Base-by-base conservation (phyloP, 1,140 invertebrate genomes). In the Drosophila nikananu region DNA sequence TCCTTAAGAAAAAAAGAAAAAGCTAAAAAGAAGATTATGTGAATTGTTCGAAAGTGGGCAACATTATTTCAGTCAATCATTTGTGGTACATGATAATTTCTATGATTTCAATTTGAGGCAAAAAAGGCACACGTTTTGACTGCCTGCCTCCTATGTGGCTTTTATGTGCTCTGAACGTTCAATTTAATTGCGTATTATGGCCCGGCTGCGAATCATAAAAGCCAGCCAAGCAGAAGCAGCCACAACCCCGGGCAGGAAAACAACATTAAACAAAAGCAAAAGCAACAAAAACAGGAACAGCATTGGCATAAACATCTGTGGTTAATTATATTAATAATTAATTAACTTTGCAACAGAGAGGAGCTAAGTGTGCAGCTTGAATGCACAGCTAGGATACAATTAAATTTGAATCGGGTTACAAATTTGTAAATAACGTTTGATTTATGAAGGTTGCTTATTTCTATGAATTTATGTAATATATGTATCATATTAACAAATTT, bases 111-210 rank as follows among this genome's bases (percentile, higher is more conserved):
- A 77, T 87, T 86, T 77, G 44, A 32, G 21, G 21, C 15, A 64
- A 59, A 21, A 30, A 17, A 27, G 17, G 17, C 7, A 21, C 27
- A 21, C 30, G 6, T 35, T 54, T 10, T 17, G 13, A 1, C 13
- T 23, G 41, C 17, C 6, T 23, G 59, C 51, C 39, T 61, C 68
- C 86, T 68, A 75, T 86, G 82, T 81, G 74, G 77, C 74, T 81
- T 81, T 84, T 78, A 81, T 86, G 68, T 49, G 55, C 58, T 55
- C 54, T 25, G 49, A 55, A 37, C 63, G 54, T 79, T 82, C 83
- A 83, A 83, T 87, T 77, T 80, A 83, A 86, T 87, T 83, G 80
- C 61, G 64, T 65, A 87, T 86, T 86, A 86, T 87, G 67, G 54
- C 76, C 46, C 41, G 41, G 60, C 23, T 49, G 55, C 63, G 51